Evolutionary conservation across 2,888 invertebrate species (phyloP).

Genomic region (Drosophila austrosaltans): DNA sequence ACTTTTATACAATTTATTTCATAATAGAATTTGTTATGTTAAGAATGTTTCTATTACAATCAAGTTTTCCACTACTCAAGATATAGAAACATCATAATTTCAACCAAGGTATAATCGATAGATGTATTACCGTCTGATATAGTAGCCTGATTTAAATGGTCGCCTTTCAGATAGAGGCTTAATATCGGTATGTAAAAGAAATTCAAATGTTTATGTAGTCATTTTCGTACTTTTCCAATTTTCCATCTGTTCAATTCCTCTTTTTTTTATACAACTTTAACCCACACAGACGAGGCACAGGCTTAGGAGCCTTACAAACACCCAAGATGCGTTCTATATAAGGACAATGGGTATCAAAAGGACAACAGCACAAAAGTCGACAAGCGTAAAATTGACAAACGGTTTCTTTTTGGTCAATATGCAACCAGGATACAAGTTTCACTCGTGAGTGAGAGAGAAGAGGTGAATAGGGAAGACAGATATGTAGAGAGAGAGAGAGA

Average conservation of each 20-base stretch:
- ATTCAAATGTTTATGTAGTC: too few relatives aligned
- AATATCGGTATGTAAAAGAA: too few relatives aligned
- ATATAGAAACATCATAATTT: too few relatives aligned
- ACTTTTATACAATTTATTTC: too few relatives aligned
- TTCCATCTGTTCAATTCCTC: background rate
- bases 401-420: constrained; percentile 59
- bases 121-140: too few relatives aligned
- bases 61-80: too few relatives aligned
- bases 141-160: too few relatives aligned
- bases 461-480: constrained; percentile 13
- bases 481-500: background rate
- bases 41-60: too few relatives aligned
- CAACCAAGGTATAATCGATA: too few relatives aligned
- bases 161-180: too few relatives aligned
- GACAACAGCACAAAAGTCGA: constrained; percentile 69
- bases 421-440: constrained; percentile 41
- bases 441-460: background rate
- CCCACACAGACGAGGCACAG: constrained; percentile 2
- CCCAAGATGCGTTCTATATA: constrained; percentile 36
- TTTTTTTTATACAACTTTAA: constrained; percentile 7
- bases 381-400: constrained; percentile 79
- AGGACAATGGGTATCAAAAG: constrained; percentile 54
- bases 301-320: constrained; percentile 29
- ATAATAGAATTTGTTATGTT: too few relatives aligned
- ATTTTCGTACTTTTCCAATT: too few relatives aligned